phyloP scores from a whole-genome alignment of 2,888 invertebrate genomes.

The Herminia tarsipennalis region DNA sequence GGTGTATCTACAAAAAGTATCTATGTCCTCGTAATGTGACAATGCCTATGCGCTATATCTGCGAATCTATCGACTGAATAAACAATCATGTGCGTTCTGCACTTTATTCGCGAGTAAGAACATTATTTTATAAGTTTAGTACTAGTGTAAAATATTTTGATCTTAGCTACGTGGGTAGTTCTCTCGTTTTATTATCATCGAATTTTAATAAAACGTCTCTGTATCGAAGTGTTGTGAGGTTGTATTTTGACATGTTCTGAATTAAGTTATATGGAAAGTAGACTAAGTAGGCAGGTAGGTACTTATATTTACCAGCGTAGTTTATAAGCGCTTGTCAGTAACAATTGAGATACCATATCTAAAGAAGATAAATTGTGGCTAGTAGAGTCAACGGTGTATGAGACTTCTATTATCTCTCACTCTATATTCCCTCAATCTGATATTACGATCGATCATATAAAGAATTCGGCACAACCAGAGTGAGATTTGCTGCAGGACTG shows the following conservation, averaged over 20 bases:
- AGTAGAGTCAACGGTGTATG: not conserved
- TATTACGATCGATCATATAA: no score
- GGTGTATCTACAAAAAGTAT: slow-evolving; percentile 24
- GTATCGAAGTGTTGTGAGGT: slow-evolving; percentile 1
- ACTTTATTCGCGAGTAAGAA: slow-evolving; percentile 43
- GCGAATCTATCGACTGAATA: slow-evolving; percentile 46
- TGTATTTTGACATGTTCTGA: no score
- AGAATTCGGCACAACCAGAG: no score
- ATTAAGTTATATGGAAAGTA: no score
- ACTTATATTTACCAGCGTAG: no score
- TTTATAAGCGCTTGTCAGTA: no score
- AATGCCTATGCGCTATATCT: slow-evolving; percentile 35
- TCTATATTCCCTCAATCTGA: no score
- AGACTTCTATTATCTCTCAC: no score
- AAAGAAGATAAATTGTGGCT: no score
- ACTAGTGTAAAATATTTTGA: slow-evolving; percentile 51
- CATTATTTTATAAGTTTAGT: slow-evolving; percentile 48
- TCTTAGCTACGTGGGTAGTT: slow-evolving; percentile 31
- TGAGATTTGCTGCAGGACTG: no score
- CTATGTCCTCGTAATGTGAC: slow-evolving; percentile 33
- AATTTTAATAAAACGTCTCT: slow-evolving; percentile 33
- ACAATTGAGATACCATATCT: no score
- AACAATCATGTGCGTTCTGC: slow-evolving; percentile 40
- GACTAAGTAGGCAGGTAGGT: no score
- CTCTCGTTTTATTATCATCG: slow-evolving; percentile 30